Evolutionary conservation across 1,140 invertebrate genomes (phyloP).

Genomic region (Apocrypta bakeri): DNA sequence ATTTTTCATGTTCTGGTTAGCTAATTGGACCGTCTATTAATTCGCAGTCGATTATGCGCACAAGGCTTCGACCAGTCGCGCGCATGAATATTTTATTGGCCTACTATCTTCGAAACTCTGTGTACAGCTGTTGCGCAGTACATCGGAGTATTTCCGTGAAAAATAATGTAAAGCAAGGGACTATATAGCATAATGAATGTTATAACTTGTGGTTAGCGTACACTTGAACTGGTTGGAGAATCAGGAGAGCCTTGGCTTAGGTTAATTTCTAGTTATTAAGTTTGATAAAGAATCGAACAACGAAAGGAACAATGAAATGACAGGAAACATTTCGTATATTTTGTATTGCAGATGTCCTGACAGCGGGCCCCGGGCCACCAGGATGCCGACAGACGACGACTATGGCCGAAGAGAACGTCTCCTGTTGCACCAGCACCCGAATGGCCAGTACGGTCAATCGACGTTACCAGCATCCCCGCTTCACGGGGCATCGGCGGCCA

Average conservation of each 20-base stretch:
- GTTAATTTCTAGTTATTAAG: too few relatives aligned
- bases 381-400: slow-evolving; percentile 75
- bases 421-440: slow-evolving; percentile 72
- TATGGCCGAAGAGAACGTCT: slow-evolving; percentile 76
- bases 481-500: slow-evolving; percentile 50
- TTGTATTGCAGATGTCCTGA: slow-evolving; percentile 72
- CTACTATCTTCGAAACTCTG: background rate
- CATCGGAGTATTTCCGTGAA: background rate
- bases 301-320: too few relatives aligned
- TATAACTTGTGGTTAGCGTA: slow-evolving; percentile 6
- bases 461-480: slow-evolving; percentile 57
- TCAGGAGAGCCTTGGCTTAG: too few relatives aligned
- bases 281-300: too few relatives aligned
- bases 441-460: slow-evolving; percentile 64
- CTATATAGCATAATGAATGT: slow-evolving; percentile 31
- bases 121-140: background rate
- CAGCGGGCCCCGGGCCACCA: slow-evolving; percentile 74
- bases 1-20: background rate
- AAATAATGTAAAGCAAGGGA: slow-evolving; percentile 2
- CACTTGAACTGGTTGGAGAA: too few relatives aligned
- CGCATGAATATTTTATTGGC: slow-evolving; percentile 23
- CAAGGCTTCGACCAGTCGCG: background rate
- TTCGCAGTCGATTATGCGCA: slow-evolving; percentile 60
- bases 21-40: slow-evolving; percentile 54
- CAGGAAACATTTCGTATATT: too few relatives aligned